Conservation (phyloP, 2,113 vertebrate species). For the Oreotragus oreotragus region DNA sequence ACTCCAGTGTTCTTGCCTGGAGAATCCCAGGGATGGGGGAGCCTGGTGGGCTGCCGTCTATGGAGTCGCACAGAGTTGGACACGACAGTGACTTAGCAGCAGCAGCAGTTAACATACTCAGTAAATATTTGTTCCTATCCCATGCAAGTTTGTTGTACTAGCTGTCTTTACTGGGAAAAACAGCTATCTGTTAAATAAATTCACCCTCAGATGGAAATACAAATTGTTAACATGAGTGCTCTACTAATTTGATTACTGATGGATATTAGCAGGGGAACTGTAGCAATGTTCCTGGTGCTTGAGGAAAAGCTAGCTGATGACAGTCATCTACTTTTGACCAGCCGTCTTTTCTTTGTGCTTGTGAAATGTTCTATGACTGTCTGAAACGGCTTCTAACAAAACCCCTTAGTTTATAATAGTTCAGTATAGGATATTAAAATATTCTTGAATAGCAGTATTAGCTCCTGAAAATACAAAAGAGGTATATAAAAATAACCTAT, state of each 20-base stretch:
- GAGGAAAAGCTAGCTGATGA: not conserved
- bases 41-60: no score
- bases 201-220: not conserved
- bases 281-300: not conserved
- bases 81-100: no score
- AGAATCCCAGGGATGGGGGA: no score
- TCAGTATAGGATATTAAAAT: not conserved
- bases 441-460: not conserved
- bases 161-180: not conserved
- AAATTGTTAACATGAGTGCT: not conserved
- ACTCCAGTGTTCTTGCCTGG: no score
- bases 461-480: not conserved
- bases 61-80: no score
- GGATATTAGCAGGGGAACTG: not conserved
- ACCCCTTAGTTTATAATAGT: not conserved
- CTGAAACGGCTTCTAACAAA: not conserved
- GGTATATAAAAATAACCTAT: not conserved
- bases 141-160: not conserved
- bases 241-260: not conserved
- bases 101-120: not conserved
- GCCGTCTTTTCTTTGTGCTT: not conserved
- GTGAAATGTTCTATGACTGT: not conserved
- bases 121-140: not conserved
- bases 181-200: slow-evolving; percentile 2
- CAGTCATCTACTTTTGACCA: not conserved